Evolutionary conservation across 1,140 invertebrate species (phyloP).

Genomic region (Calliphora vicina): DNA sequence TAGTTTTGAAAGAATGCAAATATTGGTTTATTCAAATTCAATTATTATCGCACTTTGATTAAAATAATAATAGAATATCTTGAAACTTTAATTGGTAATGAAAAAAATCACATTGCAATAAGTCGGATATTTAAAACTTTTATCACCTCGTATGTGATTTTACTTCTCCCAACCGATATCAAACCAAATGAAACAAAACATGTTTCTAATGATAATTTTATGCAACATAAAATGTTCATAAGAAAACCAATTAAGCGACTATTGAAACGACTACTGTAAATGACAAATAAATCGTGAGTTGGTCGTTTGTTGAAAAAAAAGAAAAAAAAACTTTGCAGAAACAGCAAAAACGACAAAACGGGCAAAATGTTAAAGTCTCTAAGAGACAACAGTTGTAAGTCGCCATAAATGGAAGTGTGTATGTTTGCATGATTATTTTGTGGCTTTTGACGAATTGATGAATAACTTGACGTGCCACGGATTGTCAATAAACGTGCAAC

Average conservation of each 20-base stretch:
- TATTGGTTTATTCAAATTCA: no score
- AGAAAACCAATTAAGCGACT: conserved; percentile 25
- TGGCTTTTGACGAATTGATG: conserved; percentile 58
- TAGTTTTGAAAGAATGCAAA: no score
- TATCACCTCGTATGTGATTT: no score
- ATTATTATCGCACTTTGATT: no score
- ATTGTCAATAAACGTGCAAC: conserved; percentile 61
- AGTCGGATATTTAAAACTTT: no score
- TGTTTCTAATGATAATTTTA: conserved; percentile 38
- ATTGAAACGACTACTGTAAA: conserved; percentile 19
- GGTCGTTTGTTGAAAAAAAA: conserved; percentile 19
- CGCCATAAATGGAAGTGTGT: neutral
- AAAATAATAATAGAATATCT: no score
- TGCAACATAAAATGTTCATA: conserved; percentile 36
- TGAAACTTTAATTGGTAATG: no score
- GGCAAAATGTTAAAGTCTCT: neutral
- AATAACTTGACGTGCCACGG: conserved; percentile 59
- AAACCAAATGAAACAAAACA: neutral
- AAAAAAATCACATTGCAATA: no score
- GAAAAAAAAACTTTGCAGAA: no score
- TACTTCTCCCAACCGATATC: neutral
- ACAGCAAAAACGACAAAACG: neutral
- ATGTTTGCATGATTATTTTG: neutral
- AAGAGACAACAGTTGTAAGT: neutral
- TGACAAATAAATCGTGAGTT: conserved; percentile 38